A percentile compares a stretch with the other conserved stretches of the same genome.
These are phyloP conservation scores for Dipodomys spectabilis DNA, from an alignment of 2,113 vertebrate species.

Conservation along the genomic window DNA sequence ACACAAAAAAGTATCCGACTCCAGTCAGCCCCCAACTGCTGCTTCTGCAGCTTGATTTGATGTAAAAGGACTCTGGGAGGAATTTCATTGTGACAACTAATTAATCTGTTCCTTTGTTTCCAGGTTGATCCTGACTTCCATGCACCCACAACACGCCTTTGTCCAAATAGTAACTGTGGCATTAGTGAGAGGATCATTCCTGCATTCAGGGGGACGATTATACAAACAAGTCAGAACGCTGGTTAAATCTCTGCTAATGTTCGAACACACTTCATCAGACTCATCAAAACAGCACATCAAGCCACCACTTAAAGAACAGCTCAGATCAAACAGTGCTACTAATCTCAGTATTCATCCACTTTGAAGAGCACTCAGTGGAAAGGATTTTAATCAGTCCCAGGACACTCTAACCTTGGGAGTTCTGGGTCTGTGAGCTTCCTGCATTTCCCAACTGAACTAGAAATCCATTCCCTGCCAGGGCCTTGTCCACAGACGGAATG, in stretches of 20 bases:
- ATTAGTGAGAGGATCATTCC: slow-evolving; percentile 43
- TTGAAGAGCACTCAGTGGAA: slow-evolving; percentile 47
- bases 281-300: slow-evolving; percentile 59
- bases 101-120: slow-evolving; percentile 28
- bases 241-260: background rate
- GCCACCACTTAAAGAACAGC: slow-evolving; percentile 42
- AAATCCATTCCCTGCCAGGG: background rate
- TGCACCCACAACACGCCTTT: background rate
- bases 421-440: background rate
- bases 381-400: slow-evolving; percentile 64
- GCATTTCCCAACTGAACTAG: background rate
- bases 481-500: slow-evolving; percentile 30
- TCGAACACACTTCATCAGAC: slow-evolving; percentile 47
- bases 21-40: background rate
- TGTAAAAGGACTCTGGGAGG: background rate
- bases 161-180: background rate
- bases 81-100: slow-evolving; percentile 10
- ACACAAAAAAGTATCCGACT: slow-evolving; percentile 7
- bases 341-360: slow-evolving; percentile 53
- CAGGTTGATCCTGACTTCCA: background rate
- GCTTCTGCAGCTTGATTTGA: background rate
- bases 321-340: slow-evolving; percentile 14
- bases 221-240: slow-evolving; percentile 31
- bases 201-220: background rate
- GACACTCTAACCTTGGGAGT: slow-evolving; percentile 51